These are phyloP conservation scores for Nixonia krombeini DNA, from an alignment of 1,140 invertebrate species.

Conservation along the genomic window DNA sequence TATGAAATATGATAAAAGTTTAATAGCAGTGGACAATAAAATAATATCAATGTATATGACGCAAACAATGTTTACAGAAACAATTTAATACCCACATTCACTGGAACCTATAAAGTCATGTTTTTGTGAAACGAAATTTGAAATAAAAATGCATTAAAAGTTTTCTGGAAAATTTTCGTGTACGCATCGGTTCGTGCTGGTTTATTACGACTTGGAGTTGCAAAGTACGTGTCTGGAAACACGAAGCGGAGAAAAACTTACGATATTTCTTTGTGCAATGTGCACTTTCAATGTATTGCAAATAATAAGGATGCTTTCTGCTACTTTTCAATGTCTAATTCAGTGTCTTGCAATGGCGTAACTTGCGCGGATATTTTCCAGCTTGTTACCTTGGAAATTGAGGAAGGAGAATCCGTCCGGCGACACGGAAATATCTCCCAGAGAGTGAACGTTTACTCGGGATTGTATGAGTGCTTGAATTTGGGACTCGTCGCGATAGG, in stretches of 20 bases:
- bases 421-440: constrained; percentile 55
- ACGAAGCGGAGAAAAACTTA: constrained; percentile 22
- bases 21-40: too few relatives aligned
- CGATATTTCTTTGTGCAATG: constrained; percentile 22
- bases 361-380: background rate
- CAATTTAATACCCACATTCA: too few relatives aligned
- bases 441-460: constrained; percentile 56
- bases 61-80: too few relatives aligned
- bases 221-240: constrained; percentile 34
- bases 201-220: constrained; percentile 43
- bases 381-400: constrained; percentile 57
- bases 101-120: too few relatives aligned
- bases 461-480: constrained; percentile 54
- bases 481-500: constrained; percentile 53
- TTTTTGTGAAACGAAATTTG: constrained; percentile 36
- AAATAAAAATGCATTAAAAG: constrained; percentile 43
- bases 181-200: constrained; percentile 28
- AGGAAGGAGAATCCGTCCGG: constrained; percentile 60
- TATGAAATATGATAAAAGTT: too few relatives aligned
- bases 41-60: too few relatives aligned
- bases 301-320: constrained; percentile 44
- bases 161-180: constrained; percentile 12
- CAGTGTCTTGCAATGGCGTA: background rate
- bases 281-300: constrained; percentile 24
- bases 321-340: constrained; percentile 37